Conservation (phyloP, 2,797 vertebrate species). For the Ataeniobius toweri region DNA sequence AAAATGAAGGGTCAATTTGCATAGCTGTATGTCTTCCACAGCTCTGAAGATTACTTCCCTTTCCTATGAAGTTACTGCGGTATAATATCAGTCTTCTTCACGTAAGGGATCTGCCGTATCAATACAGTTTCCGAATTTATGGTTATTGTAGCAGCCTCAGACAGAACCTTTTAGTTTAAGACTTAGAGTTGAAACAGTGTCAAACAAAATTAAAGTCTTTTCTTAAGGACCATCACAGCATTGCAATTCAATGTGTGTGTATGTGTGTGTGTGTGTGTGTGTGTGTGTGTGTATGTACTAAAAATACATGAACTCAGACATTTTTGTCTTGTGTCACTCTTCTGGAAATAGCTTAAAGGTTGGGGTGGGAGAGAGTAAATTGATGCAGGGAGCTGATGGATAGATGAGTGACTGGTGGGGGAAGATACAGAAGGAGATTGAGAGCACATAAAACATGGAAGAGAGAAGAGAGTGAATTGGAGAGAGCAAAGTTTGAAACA, state of each 20-base stretch:
- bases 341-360: constrained; percentile 62
- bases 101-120: not conserved
- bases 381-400: constrained; percentile 24
- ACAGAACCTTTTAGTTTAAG: constrained; percentile 1
- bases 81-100: not conserved
- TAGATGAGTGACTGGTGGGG: constrained; percentile 28
- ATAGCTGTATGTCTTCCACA: not conserved
- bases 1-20: not conserved
- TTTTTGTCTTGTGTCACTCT: constrained; percentile 68
- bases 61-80: not conserved
- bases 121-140: not conserved
- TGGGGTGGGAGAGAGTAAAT: not conserved
- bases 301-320: constrained; percentile 63
- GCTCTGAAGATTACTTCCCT: not conserved
- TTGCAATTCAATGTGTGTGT: constrained; percentile 10
- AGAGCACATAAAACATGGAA: constrained; percentile 21
- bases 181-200: constrained; percentile 33
- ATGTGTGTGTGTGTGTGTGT: not conserved
- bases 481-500: constrained; percentile 29
- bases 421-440: constrained; percentile 12
- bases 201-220: constrained; percentile 22
- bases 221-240: constrained; percentile 19
- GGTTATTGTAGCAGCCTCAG: not conserved
- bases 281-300: constrained; percentile 26
- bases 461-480: not conserved